These are phyloP conservation scores for Caerostris extrusa DNA, from an alignment of 1,140 invertebrate species.

Conservation along the genomic window DNA sequence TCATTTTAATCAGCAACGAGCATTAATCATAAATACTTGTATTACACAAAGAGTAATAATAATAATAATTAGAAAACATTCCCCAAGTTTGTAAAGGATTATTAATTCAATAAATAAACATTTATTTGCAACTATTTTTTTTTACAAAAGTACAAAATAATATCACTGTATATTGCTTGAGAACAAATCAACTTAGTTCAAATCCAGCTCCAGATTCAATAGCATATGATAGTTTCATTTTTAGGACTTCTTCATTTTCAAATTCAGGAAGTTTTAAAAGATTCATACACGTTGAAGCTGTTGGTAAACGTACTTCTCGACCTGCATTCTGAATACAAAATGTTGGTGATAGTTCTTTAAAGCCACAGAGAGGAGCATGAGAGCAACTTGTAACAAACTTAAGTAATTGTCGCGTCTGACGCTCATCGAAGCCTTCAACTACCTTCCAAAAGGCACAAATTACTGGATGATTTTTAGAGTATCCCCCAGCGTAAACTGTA, in stretches of 20 bases:
- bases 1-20: too few species aligned
- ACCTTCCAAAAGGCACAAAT: constrained; percentile 94
- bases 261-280: constrained; percentile 97
- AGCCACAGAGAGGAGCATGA: constrained; percentile 96
- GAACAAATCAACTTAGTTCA: constrained; percentile 90
- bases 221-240: constrained; percentile 94
- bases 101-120: constrained; percentile 20
- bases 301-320: constrained; percentile 91
- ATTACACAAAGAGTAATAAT: too few species aligned
- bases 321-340: constrained; percentile 97
- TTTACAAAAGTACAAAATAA: constrained; percentile 74
- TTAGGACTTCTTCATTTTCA: constrained; percentile 88
- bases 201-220: constrained; percentile 97
- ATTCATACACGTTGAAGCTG: constrained; percentile 99
- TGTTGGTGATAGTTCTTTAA: constrained; percentile 96
- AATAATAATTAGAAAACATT: not conserved
- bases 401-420: constrained; percentile 91
- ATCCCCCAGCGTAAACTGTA: constrained; percentile 92
- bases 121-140: constrained; percentile 5
- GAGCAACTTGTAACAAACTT: constrained; percentile 99
- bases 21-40: too few species aligned
- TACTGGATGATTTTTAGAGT: constrained; percentile 86
- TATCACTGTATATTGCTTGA: constrained; percentile 16
- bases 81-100: not conserved
- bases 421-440: constrained; percentile 90